Conservation (phyloP, 2,888 invertebrate species). For the Auanema sp. region DNA sequence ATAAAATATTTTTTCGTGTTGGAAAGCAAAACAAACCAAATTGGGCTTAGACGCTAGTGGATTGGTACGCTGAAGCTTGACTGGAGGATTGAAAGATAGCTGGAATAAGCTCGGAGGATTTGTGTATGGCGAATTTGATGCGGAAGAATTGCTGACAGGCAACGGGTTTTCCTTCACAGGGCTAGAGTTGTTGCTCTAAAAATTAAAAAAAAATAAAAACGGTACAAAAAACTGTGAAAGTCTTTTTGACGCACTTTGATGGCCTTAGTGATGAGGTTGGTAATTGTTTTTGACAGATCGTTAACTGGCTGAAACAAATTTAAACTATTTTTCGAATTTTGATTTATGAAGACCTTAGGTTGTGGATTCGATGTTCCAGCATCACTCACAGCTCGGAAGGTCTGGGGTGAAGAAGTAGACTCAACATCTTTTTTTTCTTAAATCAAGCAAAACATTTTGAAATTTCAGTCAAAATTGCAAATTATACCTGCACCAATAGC, state of each 20-base stretch:
- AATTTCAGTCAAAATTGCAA: background rate
- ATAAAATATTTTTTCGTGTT: too few species aligned
- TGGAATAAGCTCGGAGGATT: too few species aligned
- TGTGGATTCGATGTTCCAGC: too few species aligned
- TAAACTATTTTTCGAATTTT: too few species aligned
- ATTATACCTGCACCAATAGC: background rate
- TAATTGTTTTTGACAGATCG: slow-evolving; percentile 13
- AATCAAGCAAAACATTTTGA: background rate
- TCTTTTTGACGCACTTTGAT: background rate
- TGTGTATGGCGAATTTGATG: too few species aligned
- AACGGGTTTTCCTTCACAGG: too few species aligned
- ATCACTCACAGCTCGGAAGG: background rate
- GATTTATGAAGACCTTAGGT: too few species aligned
- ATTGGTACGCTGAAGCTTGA: too few species aligned
- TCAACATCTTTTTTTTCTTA: background rate
- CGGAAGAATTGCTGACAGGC: too few species aligned
- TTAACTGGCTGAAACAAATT: background rate
- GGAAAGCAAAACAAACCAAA: too few species aligned
- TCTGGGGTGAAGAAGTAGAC: background rate
- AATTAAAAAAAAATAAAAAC: background rate
- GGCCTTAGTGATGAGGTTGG: slow-evolving; percentile 12
- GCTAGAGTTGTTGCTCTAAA: slow-evolving; percentile 8
- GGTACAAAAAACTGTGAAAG: background rate
- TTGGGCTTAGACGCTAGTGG: too few species aligned
- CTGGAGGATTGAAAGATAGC: too few species aligned